Evolutionary conservation across 1,140 invertebrate species (phyloP).

Genomic region (Hylyphantes graminicola): DNA sequence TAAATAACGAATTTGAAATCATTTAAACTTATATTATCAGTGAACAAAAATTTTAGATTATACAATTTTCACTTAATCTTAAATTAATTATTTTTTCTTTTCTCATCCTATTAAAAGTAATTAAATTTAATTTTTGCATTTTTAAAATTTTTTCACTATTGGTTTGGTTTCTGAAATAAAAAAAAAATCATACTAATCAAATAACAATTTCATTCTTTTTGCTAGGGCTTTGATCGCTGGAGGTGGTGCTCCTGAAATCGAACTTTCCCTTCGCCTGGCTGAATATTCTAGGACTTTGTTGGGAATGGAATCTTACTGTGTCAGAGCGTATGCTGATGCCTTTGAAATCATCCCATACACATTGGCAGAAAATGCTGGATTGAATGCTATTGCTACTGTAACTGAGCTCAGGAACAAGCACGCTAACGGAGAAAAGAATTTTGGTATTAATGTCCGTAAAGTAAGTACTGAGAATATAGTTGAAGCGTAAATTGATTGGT

Average conservation of each 20-base stretch:
- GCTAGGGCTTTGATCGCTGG: slow-evolving; percentile 86
- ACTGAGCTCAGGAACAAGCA: slow-evolving; percentile 96
- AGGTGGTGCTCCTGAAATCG: slow-evolving; percentile 97
- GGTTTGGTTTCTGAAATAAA: neutral
- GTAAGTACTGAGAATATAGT: slow-evolving; percentile 62
- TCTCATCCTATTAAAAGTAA: neutral
- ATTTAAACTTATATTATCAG: neutral
- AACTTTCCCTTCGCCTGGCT: slow-evolving; percentile 87
- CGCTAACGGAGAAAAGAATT: slow-evolving; percentile 81
- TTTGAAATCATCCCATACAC: slow-evolving; percentile 98
- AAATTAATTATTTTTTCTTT: too few relatives aligned
- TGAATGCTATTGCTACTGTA: slow-evolving; percentile 97
- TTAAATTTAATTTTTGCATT: neutral
- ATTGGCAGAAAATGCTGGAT: slow-evolving; percentile 98
- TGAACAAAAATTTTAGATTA: neutral
- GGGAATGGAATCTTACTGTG: slow-evolving; percentile 94
- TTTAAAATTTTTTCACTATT: neutral
- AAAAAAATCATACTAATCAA: neutral
- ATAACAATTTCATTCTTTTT: slow-evolving; percentile 52
- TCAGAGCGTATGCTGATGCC: slow-evolving; percentile 92
- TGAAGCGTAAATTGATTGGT: too few relatives aligned
- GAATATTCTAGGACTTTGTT: slow-evolving; percentile 84
- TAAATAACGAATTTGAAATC: too few relatives aligned
- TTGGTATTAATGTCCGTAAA: slow-evolving; percentile 96
- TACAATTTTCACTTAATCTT: too few relatives aligned